These are phyloP conservation scores for Lepilemur ruficaudatus DNA, from an alignment of 2,797 vertebrate genomes.

Conservation along the genomic window DNA sequence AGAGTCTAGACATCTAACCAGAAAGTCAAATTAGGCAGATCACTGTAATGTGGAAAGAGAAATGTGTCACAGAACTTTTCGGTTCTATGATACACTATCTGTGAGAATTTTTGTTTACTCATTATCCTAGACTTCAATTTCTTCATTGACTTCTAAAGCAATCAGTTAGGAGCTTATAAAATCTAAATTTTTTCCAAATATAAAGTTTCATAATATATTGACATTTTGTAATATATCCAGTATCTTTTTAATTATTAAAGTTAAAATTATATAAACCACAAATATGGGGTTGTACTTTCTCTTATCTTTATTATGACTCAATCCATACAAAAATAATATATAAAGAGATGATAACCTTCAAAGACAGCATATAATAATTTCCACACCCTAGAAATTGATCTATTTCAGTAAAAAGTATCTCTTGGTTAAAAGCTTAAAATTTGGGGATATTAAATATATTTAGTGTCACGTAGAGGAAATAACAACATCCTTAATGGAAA, in stretches of 20 bases:
- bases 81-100: neutral
- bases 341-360: neutral
- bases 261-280: neutral
- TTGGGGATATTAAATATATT: neutral
- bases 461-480: neutral
- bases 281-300: neutral
- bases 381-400: neutral
- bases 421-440: neutral
- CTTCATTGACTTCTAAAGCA: neutral
- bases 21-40: neutral
- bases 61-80: neutral
- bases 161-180: neutral
- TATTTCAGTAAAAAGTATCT: neutral
- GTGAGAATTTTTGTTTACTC: neutral
- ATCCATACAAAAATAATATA: neutral
- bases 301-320: neutral
- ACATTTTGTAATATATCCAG: neutral
- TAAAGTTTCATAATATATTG: neutral
- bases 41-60: neutral
- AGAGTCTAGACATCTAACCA: neutral
- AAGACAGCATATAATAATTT: neutral
- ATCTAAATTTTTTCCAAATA: neutral
- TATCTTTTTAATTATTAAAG: neutral
- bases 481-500: neutral
- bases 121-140: neutral